phyloP scores from a whole-genome alignment of 2,888 invertebrate genomes.

The Leistus spinibarbis region DNA sequence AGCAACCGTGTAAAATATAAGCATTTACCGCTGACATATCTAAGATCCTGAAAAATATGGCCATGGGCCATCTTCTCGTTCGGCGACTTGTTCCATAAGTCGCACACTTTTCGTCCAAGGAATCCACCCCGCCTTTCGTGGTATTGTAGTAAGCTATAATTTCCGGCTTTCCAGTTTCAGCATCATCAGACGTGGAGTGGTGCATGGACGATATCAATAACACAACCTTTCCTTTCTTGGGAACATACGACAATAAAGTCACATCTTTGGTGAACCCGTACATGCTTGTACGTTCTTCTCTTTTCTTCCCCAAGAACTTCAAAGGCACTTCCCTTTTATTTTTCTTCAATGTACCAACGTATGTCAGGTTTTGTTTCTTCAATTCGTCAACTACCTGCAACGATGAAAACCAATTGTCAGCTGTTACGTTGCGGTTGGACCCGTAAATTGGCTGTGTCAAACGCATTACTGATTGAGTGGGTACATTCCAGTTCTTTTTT shows the following conservation, averaged over 20 bases:
- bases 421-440: background rate
- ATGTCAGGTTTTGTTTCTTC: background rate
- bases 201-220: background rate
- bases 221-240: background rate
- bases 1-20: conserved; percentile 9
- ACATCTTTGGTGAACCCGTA: background rate
- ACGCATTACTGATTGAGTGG: background rate
- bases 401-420: conserved; percentile 1
- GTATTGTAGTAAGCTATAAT: background rate
- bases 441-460: conserved; percentile 3
- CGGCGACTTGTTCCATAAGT: conserved; percentile 11
- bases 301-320: background rate
- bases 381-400: background rate
- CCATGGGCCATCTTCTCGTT: conserved; percentile 15
- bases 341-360: background rate
- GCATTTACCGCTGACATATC: conserved; percentile 18
- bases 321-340: background rate
- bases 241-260: too few species aligned
- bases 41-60: conserved; percentile 25
- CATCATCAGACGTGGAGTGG: background rate
- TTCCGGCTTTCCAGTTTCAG: conserved; percentile 16
- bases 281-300: background rate
- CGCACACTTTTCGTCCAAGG: background rate
- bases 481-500: background rate
- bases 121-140: conserved; percentile 8